These are phyloP conservation scores for Thomomys bottae DNA, from an alignment of 2,113 vertebrate species.

Conservation along the genomic window DNA sequence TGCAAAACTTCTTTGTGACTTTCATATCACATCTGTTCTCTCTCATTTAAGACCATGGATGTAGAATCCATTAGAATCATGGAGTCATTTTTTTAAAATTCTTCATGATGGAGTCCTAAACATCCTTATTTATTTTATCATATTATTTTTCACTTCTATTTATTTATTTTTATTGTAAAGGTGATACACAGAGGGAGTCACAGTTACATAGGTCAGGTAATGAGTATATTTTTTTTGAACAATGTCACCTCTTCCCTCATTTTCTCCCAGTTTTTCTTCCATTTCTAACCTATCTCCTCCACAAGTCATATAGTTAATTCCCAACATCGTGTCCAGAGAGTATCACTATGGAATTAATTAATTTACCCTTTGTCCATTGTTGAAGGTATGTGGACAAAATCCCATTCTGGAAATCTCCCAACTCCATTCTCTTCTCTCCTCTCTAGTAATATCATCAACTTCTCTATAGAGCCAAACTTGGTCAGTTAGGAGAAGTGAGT, in stretches of 20 bases:
- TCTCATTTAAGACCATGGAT: not conserved
- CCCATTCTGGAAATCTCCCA: not conserved
- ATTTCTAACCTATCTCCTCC: too few species aligned
- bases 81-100: not conserved
- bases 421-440: not conserved
- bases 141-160: too few species aligned
- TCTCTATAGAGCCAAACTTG: not conserved
- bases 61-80: not conserved
- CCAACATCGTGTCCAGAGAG: too few species aligned
- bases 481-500: not conserved
- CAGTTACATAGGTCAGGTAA: too few species aligned
- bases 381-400: not conserved
- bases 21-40: not conserved
- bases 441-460: not conserved
- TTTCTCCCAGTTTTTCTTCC: too few species aligned
- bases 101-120: not conserved
- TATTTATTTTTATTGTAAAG: too few species aligned
- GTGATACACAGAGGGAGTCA: too few species aligned
- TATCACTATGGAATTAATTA: too few species aligned
- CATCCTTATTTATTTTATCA: not conserved
- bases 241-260: too few species aligned
- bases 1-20: not conserved
- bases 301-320: too few species aligned
- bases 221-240: too few species aligned
- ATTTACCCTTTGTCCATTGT: not conserved